These are phyloP conservation scores for Rhyacophila brunnea DNA, from an alignment of 1,140 invertebrate genomes.

Conservation along the genomic window DNA sequence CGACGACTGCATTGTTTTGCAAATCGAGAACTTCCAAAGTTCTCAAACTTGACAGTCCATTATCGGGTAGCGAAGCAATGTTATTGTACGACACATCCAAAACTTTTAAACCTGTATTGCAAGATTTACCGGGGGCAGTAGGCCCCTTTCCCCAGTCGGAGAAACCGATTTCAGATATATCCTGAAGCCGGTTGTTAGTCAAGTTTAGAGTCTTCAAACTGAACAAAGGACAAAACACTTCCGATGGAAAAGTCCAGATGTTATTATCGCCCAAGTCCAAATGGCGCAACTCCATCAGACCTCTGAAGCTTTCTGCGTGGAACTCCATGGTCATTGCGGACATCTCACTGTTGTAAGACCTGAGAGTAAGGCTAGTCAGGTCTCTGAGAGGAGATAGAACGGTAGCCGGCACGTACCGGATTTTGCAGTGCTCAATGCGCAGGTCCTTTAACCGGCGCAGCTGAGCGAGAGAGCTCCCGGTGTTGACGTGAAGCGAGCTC, in stretches of 20 bases:
- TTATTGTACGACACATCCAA: constrained; percentile 76
- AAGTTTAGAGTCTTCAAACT: constrained; percentile 70
- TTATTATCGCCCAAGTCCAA: constrained; percentile 80
- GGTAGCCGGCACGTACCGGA: constrained; percentile 69
- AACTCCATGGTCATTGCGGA: constrained; percentile 77
- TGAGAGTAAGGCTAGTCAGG: constrained; percentile 68
- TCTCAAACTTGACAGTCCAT: constrained; percentile 66
- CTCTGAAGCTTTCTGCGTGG: constrained; percentile 69
- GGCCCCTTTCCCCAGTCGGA: constrained; percentile 65
- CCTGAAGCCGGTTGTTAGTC: constrained; percentile 76
- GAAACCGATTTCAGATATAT: constrained; percentile 71
- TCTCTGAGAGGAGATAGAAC: constrained; percentile 67
- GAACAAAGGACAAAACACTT: constrained; percentile 73
- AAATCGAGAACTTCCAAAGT: constrained; percentile 66
- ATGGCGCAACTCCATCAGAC: constrained; percentile 65
- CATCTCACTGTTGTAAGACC: constrained; percentile 78
- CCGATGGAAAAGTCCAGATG: constrained; percentile 72
- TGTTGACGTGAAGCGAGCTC: constrained; percentile 65
- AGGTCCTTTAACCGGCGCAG: constrained; percentile 62
- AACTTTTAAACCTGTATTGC: constrained; percentile 64
- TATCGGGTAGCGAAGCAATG: constrained; percentile 65
- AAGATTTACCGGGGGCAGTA: constrained; percentile 62
- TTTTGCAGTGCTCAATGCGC: constrained; percentile 76
- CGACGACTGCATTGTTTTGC: constrained; percentile 71
- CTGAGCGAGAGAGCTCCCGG: constrained; percentile 65